Evolutionary conservation across 1,140 invertebrate genomes (phyloP), one percentile per base, ranked within the genome.

Genomic region (Muscidifurax raptorellus): DNA sequence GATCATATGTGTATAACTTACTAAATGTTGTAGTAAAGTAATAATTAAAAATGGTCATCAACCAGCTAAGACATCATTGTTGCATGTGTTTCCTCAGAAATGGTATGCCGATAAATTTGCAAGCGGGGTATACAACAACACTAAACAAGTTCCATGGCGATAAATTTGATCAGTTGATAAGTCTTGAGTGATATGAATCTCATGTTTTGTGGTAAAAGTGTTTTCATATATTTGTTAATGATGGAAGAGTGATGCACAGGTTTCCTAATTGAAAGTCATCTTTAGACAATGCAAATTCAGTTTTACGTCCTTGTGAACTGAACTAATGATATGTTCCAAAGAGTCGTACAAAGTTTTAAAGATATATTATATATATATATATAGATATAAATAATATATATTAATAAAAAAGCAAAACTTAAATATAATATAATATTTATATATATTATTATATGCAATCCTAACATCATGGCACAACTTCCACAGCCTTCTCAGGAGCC

Each of bases 301-400:
- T 76, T 76, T 82, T 77, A 74, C 9, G 28, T 85, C 74, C 28
- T 67, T 76, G 40, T 67, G 9, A 85, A 82, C 66, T 77, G 64
- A 77, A 81, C 18, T 69, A 81, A 82, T 12, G 32, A 85, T 4
- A 47, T 72, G 66, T 78, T 76, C 64, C 71, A 77, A 85, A 69
- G 72, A 81, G 25, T 85, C 79, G 80, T 85, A 82, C 75, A 85
- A 85, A 85, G 18, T 28, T 82, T 82, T 78, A 85, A 82, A 67
- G 12, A 36, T 75, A 59, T 59, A 40, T 40, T 27, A 74, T 47
- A 84, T 72, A 71, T 77, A 78, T 5, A 84, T 84, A 40, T 64
- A 77, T 52, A 64, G 30, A 78, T 78, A 64, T 30, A 66, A 52
- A 78, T 27, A 44, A 44, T 74, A 82, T 67, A 40, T 75, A 81